Evolutionary conservation across 2,797 vertebrate species (phyloP).

Genomic region (Gallinago stenura): DNA sequence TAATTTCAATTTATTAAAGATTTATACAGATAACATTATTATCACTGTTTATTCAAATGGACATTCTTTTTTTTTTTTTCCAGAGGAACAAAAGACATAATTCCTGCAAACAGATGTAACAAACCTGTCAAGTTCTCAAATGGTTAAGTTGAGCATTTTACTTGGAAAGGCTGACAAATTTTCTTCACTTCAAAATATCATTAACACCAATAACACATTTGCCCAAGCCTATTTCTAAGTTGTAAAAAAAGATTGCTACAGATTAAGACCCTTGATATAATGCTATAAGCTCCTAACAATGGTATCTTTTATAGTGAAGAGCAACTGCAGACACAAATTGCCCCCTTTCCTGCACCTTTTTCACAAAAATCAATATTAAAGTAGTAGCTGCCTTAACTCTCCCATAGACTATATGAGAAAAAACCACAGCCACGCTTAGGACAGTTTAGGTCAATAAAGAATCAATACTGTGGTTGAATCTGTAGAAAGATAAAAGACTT

Average conservation of each 20-base stretch:
- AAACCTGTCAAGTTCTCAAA: constrained; percentile 74
- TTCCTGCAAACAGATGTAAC: constrained; percentile 58
- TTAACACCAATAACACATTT: constrained; percentile 86
- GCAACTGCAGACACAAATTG: constrained; percentile 85
- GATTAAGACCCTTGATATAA: constrained; percentile 86
- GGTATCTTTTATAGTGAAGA: constrained; percentile 85
- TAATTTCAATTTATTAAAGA: constrained; percentile 71
- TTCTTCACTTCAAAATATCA: constrained; percentile 86
- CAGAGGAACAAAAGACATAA: constrained; percentile 40
- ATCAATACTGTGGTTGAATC: constrained; percentile 95
- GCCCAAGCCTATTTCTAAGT: constrained; percentile 82
- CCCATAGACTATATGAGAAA: constrained; percentile 84
- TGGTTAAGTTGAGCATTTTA: constrained; percentile 79
- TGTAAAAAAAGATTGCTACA: constrained; percentile 83
- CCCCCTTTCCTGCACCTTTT: constrained; percentile 84
- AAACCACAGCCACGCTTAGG: constrained; percentile 87
- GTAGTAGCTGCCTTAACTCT: constrained; percentile 86
- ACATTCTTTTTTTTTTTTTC: not conserved
- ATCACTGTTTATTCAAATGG: constrained; percentile 62
- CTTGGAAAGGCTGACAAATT: constrained; percentile 83
- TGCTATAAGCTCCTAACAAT: constrained; percentile 86
- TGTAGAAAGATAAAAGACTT: constrained; percentile 91
- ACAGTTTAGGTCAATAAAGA: constrained; percentile 96
- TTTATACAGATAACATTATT: constrained; percentile 65
- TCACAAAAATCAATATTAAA: constrained; percentile 88